Evolutionary conservation across 2,113 vertebrate species (phyloP), one percentile per base, ranked within the genome.

Genomic region (Colaptes auratus): DNA sequence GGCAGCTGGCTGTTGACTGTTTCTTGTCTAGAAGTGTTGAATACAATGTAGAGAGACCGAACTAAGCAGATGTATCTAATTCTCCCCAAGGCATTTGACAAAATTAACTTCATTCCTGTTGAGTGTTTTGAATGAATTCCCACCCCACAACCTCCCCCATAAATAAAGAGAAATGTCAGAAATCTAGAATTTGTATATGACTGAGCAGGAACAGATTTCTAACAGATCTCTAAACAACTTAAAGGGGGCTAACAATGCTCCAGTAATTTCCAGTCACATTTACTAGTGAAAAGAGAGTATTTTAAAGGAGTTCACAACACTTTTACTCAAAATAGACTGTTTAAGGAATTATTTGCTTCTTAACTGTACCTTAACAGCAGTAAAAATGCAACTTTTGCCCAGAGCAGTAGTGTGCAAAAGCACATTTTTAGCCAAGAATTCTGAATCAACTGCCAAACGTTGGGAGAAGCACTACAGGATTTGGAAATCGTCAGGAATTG

Each of bases 61-160:
- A 86, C 53, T 60, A 27, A 74, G 82, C 93, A 95, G 83, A 94
- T 86, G 93, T 75, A 89, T 35, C 77, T 19, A 84, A 94, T 87
- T 90, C 77, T 77, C 59, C 66, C 20, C 44, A 13, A 92, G 73
- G 58, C 65, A 90, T 53, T 88, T 60, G 19, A 86, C 20, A 67
- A 81, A 92, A 94, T 53, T 53, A 39, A 82, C 44, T 87, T 65
- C 79, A 79, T 90, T 83, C 70, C 76, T 88, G 3, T 4, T n/a
- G 36, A 78, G 75, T 31, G 53, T 65, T 89, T 61, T 24, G 11
- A 92, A 61, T 39, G 48, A 44, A 17, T 69, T 27, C 2, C 12
- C 23, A 52, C 23, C 15, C n/a, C 8, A 20, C 2, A 52, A 52
- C 24, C 4, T 27, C 28, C 12, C 27, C 3, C 8, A 15, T 1